phyloP scores from a whole-genome alignment of 2,113 vertebrate species.

The Caranx melampygus region DNA sequence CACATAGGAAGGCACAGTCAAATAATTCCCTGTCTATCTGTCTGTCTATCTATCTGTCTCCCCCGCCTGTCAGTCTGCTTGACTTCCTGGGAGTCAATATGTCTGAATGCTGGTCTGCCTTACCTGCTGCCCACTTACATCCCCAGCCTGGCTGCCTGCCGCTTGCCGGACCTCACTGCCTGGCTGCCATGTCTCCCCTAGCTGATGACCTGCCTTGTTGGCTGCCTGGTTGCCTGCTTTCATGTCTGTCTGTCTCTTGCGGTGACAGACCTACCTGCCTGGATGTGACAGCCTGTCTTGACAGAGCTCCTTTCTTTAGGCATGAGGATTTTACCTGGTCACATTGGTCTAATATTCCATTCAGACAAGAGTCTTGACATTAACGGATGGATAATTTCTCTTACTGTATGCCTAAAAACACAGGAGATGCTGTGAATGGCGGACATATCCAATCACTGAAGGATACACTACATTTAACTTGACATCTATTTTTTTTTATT shows the following conservation, averaged over 20 bases:
- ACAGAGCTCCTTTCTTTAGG: constrained; percentile 15
- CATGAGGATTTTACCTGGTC: neutral
- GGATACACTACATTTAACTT: too few relatives aligned
- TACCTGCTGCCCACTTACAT: constrained; percentile 63
- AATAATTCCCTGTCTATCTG: constrained; percentile 54
- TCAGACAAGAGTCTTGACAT: neutral
- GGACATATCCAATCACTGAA: too few relatives aligned
- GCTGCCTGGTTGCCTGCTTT: constrained; percentile 39
- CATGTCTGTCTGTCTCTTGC: constrained; percentile 41
- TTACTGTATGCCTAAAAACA: neutral
- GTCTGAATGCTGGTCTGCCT: constrained; percentile 57
- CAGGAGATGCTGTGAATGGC: neutral
- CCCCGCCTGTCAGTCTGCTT: constrained; percentile 49
- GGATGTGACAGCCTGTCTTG: constrained; percentile 17
- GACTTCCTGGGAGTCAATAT: constrained; percentile 54
- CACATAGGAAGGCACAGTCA: constrained; percentile 46
- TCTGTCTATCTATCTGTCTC: constrained; percentile 41
- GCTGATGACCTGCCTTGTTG: constrained; percentile 50
- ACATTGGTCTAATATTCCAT: neutral
- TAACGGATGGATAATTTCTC: neutral
- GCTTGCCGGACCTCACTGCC: constrained; percentile 25
- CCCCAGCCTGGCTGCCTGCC: constrained; percentile 49
- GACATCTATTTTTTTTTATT: too few relatives aligned
- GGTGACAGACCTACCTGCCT: neutral
- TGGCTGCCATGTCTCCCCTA: constrained; percentile 52